phyloP scores from a whole-genome alignment of 2,797 vertebrate species.

The Smutsia temminckii region DNA sequence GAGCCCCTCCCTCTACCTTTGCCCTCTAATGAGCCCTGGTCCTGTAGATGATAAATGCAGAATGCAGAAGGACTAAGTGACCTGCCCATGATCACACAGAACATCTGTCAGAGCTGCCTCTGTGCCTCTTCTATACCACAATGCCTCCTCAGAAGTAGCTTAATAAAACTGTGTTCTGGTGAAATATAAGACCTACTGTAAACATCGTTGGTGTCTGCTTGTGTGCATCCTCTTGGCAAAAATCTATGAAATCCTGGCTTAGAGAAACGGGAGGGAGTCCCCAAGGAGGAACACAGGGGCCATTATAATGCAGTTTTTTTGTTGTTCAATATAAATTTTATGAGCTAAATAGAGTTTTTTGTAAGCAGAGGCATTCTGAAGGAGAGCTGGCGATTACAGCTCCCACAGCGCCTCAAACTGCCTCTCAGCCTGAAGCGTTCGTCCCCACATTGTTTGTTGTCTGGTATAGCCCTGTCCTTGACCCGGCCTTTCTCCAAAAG shows the following conservation, averaged over 20 bases:
- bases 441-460: background rate
- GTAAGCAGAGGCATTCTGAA: background rate
- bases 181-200: background rate
- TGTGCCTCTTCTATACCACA: background rate
- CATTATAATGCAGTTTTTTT: background rate
- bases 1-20: background rate
- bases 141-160: background rate
- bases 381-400: background rate
- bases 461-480: background rate
- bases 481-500: background rate
- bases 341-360: background rate
- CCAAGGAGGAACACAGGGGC: background rate
- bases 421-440: background rate
- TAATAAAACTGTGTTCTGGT: background rate
- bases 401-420: background rate
- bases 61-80: background rate
- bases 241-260: background rate
- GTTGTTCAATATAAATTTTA: background rate
- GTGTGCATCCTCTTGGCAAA: slow-evolving; percentile 2
- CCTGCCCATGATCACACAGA: accelerated
- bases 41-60: background rate
- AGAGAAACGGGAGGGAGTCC: background rate
- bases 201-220: background rate
- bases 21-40: background rate
- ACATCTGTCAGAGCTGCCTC: background rate